phyloP scores from a whole-genome alignment of 1,140 invertebrate species.

The Leptonema lineaticorne region DNA sequence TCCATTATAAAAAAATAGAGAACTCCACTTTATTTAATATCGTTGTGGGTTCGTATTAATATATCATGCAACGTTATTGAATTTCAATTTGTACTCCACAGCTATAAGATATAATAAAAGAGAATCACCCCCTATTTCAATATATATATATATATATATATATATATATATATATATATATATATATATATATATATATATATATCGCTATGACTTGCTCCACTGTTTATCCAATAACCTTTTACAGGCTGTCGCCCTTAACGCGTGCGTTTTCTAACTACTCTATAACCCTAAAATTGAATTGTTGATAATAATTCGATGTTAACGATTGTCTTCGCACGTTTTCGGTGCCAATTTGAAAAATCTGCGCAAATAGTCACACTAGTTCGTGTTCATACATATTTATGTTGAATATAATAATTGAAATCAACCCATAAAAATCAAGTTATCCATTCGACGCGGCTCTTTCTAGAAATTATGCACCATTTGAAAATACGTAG shows the following conservation, averaged over 20 bases:
- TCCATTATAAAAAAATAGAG: too few relatives aligned
- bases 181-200: neutral
- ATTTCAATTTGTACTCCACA: neutral
- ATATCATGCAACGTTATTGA: neutral
- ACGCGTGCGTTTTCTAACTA: neutral
- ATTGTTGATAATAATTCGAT: constrained; percentile 5
- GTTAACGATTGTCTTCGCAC: neutral
- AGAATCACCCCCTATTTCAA: neutral
- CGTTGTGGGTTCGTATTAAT: neutral
- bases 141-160: neutral
- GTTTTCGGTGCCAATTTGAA: neutral
- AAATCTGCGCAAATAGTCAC: too few relatives aligned
- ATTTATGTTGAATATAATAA: too few relatives aligned
- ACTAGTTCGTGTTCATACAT: too few relatives aligned
- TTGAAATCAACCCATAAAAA: too few relatives aligned
- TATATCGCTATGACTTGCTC: neutral
- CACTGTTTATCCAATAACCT: constrained; percentile 17
- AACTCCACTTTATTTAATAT: too few relatives aligned
- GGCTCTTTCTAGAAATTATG: too few relatives aligned
- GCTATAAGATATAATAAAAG: neutral
- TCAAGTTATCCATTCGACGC: too few relatives aligned
- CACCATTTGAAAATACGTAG: too few relatives aligned
- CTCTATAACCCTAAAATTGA: constrained; percentile 12
- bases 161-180: neutral
- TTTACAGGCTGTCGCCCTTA: constrained; percentile 12